phyloP scores from a whole-genome alignment of 2,113 vertebrate species.

The Bucco capensis region DNA sequence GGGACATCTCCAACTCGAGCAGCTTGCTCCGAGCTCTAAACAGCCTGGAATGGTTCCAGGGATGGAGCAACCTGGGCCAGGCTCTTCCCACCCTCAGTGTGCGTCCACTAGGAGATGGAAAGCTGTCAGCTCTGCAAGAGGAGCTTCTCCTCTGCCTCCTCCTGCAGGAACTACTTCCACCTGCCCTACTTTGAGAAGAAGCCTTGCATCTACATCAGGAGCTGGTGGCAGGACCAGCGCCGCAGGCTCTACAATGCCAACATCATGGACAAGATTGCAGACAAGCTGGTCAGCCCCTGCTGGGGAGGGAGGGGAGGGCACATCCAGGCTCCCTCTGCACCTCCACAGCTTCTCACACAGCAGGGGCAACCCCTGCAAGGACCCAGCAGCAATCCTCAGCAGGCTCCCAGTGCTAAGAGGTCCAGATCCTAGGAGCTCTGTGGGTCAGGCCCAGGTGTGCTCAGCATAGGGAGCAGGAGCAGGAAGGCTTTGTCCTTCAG shows the following conservation, averaged over 20 bases:
- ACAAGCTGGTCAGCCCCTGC: slow-evolving; percentile 83
- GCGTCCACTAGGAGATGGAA: not conserved
- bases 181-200: slow-evolving; percentile 94
- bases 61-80: not conserved
- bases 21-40: not conserved
- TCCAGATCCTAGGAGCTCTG: not conserved
- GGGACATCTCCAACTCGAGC: not conserved
- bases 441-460: fast-evolving
- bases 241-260: slow-evolving; percentile 91
- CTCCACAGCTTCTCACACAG: not conserved
- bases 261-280: slow-evolving; percentile 90
- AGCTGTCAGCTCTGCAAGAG: not conserved
- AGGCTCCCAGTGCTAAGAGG: too few species aligned
- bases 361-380: not conserved
- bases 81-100: not conserved
- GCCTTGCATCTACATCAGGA: slow-evolving; percentile 94
- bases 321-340: not conserved
- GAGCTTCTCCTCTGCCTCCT: not conserved
- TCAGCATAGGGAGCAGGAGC: not conserved
- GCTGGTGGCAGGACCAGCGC: slow-evolving; percentile 96
- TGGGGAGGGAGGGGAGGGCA: not conserved
- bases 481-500: not conserved
- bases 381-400: not conserved
- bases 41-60: not conserved
- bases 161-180: slow-evolving; percentile 92